Conservation (phyloP, 2,113 vertebrate species). For the Caranx melampygus region DNA sequence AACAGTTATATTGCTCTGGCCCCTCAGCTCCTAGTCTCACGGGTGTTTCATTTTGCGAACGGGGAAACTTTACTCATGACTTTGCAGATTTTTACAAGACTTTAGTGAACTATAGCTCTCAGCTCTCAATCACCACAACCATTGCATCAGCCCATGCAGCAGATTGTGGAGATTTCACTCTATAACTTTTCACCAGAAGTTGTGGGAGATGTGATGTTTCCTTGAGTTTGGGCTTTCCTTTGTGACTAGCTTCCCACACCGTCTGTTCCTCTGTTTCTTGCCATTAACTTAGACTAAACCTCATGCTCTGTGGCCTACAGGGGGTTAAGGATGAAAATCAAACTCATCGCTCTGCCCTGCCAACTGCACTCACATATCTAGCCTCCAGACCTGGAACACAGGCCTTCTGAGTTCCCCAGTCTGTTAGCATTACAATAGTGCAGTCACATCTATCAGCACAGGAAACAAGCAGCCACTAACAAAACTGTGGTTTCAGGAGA, state of each 20-base stretch:
- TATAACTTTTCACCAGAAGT: slow-evolving; percentile 42
- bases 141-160: slow-evolving; percentile 17
- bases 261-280: slow-evolving; percentile 53
- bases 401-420: slow-evolving; percentile 34
- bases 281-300: slow-evolving; percentile 52
- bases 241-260: slow-evolving; percentile 41
- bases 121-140: slow-evolving; percentile 41
- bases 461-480: slow-evolving; percentile 52
- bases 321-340: slow-evolving; percentile 50
- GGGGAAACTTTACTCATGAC: slow-evolving; percentile 55
- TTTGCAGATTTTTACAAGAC: slow-evolving; percentile 48
- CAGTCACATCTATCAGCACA: slow-evolving; percentile 49
- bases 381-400: slow-evolving; percentile 53
- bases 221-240: slow-evolving; percentile 40
- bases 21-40: slow-evolving; percentile 15
- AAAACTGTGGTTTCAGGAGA: slow-evolving; percentile 58
- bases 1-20: slow-evolving; percentile 39
- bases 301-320: slow-evolving; percentile 37
- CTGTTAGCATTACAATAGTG: slow-evolving; percentile 63
- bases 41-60: slow-evolving; percentile 50
- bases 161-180: slow-evolving; percentile 32
- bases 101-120: slow-evolving; percentile 24
- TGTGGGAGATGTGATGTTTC: slow-evolving; percentile 25
- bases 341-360: slow-evolving; percentile 55
- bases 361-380: slow-evolving; percentile 50